Conservation (phyloP, 2,113 vertebrate genomes). For the rabbit (Oryctolagus cuniculus) region DNA sequence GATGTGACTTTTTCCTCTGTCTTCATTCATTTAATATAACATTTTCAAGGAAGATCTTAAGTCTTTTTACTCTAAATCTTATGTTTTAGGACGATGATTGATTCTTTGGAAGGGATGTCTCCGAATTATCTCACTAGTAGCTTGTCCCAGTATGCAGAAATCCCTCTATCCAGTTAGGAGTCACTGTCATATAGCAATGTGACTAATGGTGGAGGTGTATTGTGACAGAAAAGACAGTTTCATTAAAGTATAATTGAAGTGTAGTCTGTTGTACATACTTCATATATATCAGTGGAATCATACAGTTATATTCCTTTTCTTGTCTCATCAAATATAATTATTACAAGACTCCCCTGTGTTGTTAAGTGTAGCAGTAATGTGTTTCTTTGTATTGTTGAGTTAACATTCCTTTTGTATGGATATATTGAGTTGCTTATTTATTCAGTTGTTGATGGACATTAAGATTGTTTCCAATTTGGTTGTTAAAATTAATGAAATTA, state of each 20-base stretch:
- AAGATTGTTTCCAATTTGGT: constrained; percentile 24
- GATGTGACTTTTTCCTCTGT: neutral
- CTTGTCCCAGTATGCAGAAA: neutral
- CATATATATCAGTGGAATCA: constrained; percentile 45
- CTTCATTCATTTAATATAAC: constrained; percentile 19
- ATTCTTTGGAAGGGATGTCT: neutral
- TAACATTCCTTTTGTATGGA: neutral
- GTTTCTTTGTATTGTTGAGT: constrained; percentile 26
- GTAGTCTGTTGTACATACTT: neutral
- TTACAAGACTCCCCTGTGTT: neutral
- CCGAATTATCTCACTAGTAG: constrained; percentile 30
- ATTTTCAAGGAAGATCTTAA: neutral
- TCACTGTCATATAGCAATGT: neutral
- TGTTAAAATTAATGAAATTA: neutral
- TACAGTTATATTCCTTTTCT: neutral
- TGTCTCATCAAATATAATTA: constrained; percentile 20
- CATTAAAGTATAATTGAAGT: neutral
- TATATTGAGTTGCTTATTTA: neutral
- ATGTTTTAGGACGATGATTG: neutral
- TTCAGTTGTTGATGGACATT: constrained; percentile 24
- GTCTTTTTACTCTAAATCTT: neutral
- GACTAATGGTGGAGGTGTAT: neutral
- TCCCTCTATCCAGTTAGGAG: neutral
- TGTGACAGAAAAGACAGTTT: neutral
- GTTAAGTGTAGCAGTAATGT: neutral